These are phyloP conservation scores for Medauroidea extradentata DNA, from an alignment of 1,140 invertebrate species.

Conservation along the genomic window DNA sequence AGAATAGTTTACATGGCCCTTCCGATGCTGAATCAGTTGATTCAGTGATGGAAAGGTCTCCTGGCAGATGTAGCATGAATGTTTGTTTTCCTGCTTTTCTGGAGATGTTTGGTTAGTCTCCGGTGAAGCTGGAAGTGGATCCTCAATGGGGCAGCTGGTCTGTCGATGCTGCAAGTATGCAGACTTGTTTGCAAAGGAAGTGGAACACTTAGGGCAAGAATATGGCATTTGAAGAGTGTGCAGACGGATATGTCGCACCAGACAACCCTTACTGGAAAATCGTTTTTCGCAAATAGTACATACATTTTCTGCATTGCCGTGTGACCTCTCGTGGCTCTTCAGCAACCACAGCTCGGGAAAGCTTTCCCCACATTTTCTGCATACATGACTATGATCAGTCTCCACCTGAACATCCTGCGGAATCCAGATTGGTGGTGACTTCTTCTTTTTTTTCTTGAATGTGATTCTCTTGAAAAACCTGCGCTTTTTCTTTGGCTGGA, in stretches of 20 bases:
- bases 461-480: too few species aligned
- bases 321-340: conserved; percentile 1
- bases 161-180: background rate
- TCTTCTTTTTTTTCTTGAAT: too few species aligned
- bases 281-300: background rate
- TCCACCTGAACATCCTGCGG: too few species aligned
- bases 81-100: background rate
- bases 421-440: too few species aligned
- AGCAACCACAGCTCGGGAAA: too few species aligned
- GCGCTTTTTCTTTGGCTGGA: too few species aligned
- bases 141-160: background rate
- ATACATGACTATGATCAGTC: too few species aligned
- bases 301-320: background rate
- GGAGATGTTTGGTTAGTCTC: background rate
- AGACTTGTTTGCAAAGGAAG: conserved; percentile 1
- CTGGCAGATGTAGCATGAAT: background rate
- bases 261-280: background rate
- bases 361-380: too few species aligned
- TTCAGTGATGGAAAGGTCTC: background rate
- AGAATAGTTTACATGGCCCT: background rate
- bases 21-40: conserved; percentile 1
- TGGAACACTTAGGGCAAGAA: background rate
- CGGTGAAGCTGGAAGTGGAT: background rate
- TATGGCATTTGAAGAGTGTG: conserved; percentile 3
- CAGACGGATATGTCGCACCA: background rate